A percentile compares a stretch with the other conserved stretches of the same genome.
phyloP scores from a whole-genome alignment of 2,888 invertebrate species.

The Pelosia muscerda region DNA sequence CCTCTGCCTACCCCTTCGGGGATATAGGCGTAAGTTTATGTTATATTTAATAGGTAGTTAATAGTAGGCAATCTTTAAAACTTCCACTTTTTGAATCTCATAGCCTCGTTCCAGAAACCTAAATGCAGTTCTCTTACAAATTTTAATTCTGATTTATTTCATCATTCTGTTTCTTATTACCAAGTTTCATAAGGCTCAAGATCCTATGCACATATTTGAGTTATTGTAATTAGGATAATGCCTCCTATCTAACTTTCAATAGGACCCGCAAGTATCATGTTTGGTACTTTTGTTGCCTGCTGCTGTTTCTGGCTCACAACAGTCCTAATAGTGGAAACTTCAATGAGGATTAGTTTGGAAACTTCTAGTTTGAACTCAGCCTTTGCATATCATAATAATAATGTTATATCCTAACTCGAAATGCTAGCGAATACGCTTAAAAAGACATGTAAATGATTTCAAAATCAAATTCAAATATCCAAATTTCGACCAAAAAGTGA shows the following conservation, averaged over 20 bases:
- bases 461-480: too few relatives aligned
- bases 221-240: slow-evolving; percentile 6
- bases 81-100: too few relatives aligned
- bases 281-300: background rate
- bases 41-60: too few relatives aligned
- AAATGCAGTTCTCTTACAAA: too few relatives aligned
- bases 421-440: background rate
- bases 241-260: slow-evolving; percentile 7
- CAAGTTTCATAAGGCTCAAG: background rate
- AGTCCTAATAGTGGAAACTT: slow-evolving; percentile 2
- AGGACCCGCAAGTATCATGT: background rate
- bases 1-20: too few relatives aligned
- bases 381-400: background rate
- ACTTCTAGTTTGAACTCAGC: background rate
- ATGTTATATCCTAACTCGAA: background rate
- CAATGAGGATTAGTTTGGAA: background rate
- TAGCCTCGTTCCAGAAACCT: too few relatives aligned
- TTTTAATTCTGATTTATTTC: too few relatives aligned
- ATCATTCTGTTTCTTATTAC: background rate
- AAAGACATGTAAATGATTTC: too few relatives aligned
- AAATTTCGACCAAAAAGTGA: too few relatives aligned
- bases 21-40: too few relatives aligned
- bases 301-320: background rate
- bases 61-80: too few relatives aligned
- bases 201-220: background rate